phyloP scores from a whole-genome alignment of 2,888 invertebrate genomes.

The Spialia ferax region DNA sequence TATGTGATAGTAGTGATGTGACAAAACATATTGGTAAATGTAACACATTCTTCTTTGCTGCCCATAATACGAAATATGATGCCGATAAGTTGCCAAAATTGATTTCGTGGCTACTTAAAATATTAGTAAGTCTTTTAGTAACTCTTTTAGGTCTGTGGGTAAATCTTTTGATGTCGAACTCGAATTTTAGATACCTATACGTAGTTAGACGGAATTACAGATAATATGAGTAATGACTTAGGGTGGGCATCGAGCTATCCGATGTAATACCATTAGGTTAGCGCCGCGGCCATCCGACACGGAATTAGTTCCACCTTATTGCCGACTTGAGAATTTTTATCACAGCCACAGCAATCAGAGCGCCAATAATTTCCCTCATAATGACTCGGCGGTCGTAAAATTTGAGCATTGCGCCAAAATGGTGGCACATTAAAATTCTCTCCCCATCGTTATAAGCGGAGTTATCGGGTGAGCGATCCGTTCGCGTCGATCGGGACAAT shows the following conservation, averaged over 20 bases:
- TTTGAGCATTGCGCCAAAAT: conserved; percentile 87
- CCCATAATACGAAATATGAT: too few relatives aligned
- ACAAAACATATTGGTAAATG: too few relatives aligned
- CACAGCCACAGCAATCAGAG: conserved; percentile 85
- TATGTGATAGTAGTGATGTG: too few relatives aligned
- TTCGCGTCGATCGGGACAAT: conserved; percentile 67
- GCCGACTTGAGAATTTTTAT: conserved; percentile 86
- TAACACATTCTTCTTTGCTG: too few relatives aligned
- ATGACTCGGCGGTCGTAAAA: conserved; percentile 85
- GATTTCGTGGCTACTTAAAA: too few relatives aligned
- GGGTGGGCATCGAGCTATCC: conserved; percentile 46
- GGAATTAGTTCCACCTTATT: conserved; percentile 86
- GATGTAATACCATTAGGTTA: conserved; percentile 56
- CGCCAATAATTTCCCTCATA: conserved; percentile 87
- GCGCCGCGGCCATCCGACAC: conserved; percentile 75
- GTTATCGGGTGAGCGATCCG: conserved; percentile 75
- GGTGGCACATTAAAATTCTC: conserved; percentile 87
- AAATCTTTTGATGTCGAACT: too few relatives aligned
- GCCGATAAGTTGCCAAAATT: too few relatives aligned
- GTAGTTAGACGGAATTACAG: not conserved
- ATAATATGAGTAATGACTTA: conserved; percentile 23
- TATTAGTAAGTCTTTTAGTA: too few relatives aligned
- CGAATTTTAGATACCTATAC: too few relatives aligned
- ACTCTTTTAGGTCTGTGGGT: too few relatives aligned
- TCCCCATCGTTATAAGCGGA: conserved; percentile 85